phyloP scores from a whole-genome alignment of 2,113 vertebrate genomes.

The Polypterus bichir region DNA sequence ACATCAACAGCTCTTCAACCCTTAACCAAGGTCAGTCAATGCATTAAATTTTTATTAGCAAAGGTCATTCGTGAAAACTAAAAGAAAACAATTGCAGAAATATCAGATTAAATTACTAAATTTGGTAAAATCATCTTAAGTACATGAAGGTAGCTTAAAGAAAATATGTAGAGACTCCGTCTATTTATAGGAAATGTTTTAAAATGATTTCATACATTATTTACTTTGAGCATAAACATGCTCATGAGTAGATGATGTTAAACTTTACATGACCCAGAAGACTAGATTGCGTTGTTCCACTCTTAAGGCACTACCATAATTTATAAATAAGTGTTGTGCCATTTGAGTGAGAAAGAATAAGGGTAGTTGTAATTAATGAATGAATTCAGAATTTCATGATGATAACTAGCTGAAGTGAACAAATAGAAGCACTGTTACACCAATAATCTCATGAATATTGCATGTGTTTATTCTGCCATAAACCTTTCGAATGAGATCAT shows the following conservation, averaged over 20 bases:
- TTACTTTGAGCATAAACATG: constrained; percentile 58
- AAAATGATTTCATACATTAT: constrained; percentile 52
- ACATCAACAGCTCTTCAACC: constrained; percentile 99
- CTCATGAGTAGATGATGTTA: constrained; percentile 67
- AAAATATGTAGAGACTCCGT: constrained; percentile 45
- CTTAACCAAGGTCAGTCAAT: constrained; percentile 98
- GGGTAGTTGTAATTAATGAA: too few species aligned
- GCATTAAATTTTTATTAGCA: constrained; percentile 34
- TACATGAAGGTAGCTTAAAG: constrained; percentile 39
- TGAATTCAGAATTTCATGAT: too few species aligned
- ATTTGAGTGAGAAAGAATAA: too few species aligned
- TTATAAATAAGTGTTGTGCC: constrained; percentile 30
- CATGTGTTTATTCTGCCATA: too few species aligned
- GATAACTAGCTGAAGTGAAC: too few species aligned
- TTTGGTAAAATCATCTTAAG: constrained; percentile 16
- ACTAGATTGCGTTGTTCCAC: constrained; percentile 41
- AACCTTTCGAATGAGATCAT: too few species aligned
- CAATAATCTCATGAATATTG: too few species aligned
- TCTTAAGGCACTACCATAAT: constrained; percentile 32
- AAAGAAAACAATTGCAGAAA: constrained; percentile 19
- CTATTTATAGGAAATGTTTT: constrained; percentile 42
- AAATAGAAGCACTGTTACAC: too few species aligned
- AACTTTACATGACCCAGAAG: constrained; percentile 54
- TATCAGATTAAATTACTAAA: constrained; percentile 23
- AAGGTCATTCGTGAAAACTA: constrained; percentile 25